These are phyloP conservation scores for Megathymus violae DNA, from an alignment of 1,140 invertebrate species.

Conservation along the genomic window DNA sequence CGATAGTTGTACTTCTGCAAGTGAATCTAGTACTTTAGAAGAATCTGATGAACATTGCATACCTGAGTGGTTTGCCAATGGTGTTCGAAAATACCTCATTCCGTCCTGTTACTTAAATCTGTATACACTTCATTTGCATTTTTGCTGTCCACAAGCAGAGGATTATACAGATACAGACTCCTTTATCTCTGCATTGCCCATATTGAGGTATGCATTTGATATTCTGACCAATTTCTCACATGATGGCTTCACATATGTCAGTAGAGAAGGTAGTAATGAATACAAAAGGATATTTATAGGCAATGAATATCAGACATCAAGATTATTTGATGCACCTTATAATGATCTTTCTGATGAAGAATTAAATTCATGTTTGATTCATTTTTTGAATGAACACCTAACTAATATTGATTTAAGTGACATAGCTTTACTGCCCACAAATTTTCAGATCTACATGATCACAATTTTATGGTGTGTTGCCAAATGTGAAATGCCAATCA, in stretches of 20 bases:
- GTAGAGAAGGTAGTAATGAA: slow-evolving; percentile 56
- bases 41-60: slow-evolving; percentile 53
- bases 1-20: slow-evolving; percentile 36
- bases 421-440: slow-evolving; percentile 82
- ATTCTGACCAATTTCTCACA: slow-evolving; percentile 81
- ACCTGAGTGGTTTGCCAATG: slow-evolving; percentile 87
- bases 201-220: slow-evolving; percentile 87
- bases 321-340: slow-evolving; percentile 56
- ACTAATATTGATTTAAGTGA: slow-evolving; percentile 62
- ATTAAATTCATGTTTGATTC: slow-evolving; percentile 62
- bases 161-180: slow-evolving; percentile 85
- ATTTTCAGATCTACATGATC: slow-evolving; percentile 86
- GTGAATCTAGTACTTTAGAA: slow-evolving; percentile 43
- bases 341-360: slow-evolving; percentile 68
- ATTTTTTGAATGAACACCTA: slow-evolving; percentile 81
- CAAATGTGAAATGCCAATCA: slow-evolving; percentile 79
- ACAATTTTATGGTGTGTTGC: slow-evolving; percentile 88
- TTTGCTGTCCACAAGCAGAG: slow-evolving; percentile 90
- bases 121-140: slow-evolving; percentile 85
- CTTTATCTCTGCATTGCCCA: slow-evolving; percentile 85
- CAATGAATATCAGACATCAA: slow-evolving; percentile 60
- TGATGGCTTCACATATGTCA: slow-evolving; percentile 70
- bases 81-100: slow-evolving; percentile 85
- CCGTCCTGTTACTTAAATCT: slow-evolving; percentile 88
- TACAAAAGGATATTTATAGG: slow-evolving; percentile 61